A percentile compares a stretch with the other conserved stretches of the same genome.
Conservation (phyloP, 2,888 invertebrate species). For the Junonia oenone region DNA sequence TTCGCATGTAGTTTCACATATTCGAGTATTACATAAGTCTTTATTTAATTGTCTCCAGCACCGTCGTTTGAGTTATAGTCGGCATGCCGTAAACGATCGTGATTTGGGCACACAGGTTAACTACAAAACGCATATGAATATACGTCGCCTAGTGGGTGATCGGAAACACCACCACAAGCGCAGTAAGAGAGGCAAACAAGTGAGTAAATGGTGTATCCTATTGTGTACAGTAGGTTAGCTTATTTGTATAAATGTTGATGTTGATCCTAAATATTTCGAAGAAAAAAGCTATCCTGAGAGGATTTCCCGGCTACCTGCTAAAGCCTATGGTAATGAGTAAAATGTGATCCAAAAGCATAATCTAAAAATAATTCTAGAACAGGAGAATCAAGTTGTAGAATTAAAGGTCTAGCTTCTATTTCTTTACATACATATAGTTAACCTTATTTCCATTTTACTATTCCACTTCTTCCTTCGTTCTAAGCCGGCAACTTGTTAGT, state of each 20-base stretch:
- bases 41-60: slow-evolving; percentile 79
- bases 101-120: slow-evolving; percentile 92
- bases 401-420: too few relatives aligned
- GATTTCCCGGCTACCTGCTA: too few relatives aligned
- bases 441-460: too few relatives aligned
- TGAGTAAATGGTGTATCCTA: slow-evolving; percentile 43
- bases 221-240: neutral
- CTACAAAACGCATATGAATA: slow-evolving; percentile 94
- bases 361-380: too few relatives aligned
- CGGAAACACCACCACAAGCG: slow-evolving; percentile 90
- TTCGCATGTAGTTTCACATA: neutral
- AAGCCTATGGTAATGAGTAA: too few relatives aligned
- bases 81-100: slow-evolving; percentile 93
- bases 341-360: too few relatives aligned
- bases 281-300: too few relatives aligned
- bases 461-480: too few relatives aligned
- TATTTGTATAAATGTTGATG: neutral
- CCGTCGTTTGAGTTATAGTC: slow-evolving; percentile 92
- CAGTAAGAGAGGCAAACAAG: slow-evolving; percentile 91
- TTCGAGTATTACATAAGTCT: neutral
- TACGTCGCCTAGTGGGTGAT: slow-evolving; percentile 91
- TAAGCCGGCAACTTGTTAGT: too few relatives aligned
- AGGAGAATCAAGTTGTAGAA: too few relatives aligned
- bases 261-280: too few relatives aligned
- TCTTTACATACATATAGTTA: too few relatives aligned